phyloP scores from a whole-genome alignment of 2,888 invertebrate species.

The Polydrusus cervinus region DNA sequence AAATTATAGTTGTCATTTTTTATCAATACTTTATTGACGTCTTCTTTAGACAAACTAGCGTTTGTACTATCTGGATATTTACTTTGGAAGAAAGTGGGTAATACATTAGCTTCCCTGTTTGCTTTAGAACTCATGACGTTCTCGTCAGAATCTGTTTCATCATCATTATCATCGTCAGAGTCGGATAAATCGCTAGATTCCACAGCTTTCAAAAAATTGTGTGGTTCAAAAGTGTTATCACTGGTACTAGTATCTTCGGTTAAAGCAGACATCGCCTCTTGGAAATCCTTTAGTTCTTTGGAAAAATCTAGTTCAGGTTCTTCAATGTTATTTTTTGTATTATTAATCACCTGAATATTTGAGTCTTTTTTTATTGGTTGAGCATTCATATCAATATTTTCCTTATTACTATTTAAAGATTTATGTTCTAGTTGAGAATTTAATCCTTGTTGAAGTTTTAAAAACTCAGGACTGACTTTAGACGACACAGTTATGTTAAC shows the following conservation, averaged over 20 bases:
- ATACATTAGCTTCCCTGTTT: slow-evolving; percentile 27
- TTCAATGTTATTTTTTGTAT: neutral
- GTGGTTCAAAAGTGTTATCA: slow-evolving; percentile 38
- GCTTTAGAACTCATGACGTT: slow-evolving; percentile 43
- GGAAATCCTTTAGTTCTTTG: slow-evolving; percentile 50
- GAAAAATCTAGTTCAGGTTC: slow-evolving; percentile 41
- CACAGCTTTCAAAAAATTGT: slow-evolving; percentile 58
- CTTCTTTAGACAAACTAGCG: neutral
- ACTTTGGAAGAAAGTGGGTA: slow-evolving; percentile 25
- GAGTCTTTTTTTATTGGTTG: neutral
- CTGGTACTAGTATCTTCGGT: slow-evolving; percentile 37
- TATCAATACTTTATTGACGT: slow-evolving; percentile 16
- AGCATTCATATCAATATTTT: neutral
- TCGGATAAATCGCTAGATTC: slow-evolving; percentile 51
- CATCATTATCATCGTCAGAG: slow-evolving; percentile 15
- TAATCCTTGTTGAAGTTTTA: slow-evolving; percentile 47
- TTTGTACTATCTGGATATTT: neutral
- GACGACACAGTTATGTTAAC: slow-evolving; percentile 63
- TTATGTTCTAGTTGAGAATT: neutral
- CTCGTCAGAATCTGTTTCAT: slow-evolving; percentile 32
- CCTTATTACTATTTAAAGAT: neutral
- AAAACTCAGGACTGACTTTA: slow-evolving; percentile 59
- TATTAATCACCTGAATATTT: neutral
- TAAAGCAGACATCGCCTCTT: slow-evolving; percentile 44
- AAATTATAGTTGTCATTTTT: neutral